phyloP scores from a whole-genome alignment of 2,113 vertebrate genomes.

The Vidua macroura region DNA sequence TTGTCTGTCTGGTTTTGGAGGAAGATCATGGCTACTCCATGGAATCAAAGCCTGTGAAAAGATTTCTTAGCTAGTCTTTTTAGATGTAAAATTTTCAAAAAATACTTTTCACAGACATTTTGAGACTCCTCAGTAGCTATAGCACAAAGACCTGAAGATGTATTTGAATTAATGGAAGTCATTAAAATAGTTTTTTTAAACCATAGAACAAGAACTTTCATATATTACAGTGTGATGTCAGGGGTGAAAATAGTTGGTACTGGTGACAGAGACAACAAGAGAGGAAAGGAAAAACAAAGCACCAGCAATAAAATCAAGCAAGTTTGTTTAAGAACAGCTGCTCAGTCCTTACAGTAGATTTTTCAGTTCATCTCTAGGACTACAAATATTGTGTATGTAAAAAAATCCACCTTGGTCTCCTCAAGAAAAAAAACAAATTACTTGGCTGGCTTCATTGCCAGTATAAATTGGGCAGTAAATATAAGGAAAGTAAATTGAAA shows the following conservation, averaged over 20 bases:
- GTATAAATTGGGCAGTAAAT: not conserved
- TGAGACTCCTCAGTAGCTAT: not conserved
- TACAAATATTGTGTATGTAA: not conserved
- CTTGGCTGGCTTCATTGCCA: not conserved
- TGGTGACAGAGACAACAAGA: not conserved
- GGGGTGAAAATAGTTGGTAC: not conserved
- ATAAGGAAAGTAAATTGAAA: not conserved
- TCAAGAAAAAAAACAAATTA: not conserved
- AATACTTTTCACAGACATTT: not conserved
- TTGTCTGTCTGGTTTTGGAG: not conserved
- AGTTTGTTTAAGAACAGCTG: not conserved
- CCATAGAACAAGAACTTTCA: not conserved
- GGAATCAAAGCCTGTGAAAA: not conserved
- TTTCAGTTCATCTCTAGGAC: not conserved
- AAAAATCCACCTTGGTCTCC: not conserved
- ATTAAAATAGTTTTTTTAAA: slow-evolving; percentile 4
- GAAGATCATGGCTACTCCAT: not conserved
- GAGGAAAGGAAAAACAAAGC: slow-evolving; percentile 6
- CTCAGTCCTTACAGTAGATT: not conserved
- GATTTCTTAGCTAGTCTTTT: not conserved
- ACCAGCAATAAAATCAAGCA: not conserved
- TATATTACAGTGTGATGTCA: not conserved
- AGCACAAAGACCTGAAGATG: not conserved
- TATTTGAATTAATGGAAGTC: not conserved
- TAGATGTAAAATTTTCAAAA: not conserved